Percentiles rank a stretch among this genome's conserved stretches.
Evolutionary conservation across 2,797 vertebrate genomes (phyloP).

Genomic region (Micrastur ruficollis): DNA sequence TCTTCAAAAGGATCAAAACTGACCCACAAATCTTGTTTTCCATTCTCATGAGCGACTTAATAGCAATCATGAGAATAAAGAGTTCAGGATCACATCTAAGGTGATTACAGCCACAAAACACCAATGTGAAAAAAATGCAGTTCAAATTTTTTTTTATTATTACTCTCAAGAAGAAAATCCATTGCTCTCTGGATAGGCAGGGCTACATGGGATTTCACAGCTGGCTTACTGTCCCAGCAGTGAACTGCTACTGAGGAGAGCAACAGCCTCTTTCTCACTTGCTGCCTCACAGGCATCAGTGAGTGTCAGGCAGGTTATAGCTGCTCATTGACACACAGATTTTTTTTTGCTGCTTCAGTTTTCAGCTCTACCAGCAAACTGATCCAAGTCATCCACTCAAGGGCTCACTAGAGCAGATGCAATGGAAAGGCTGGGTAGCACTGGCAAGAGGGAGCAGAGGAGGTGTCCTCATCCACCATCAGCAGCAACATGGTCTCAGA

Average conservation of each 20-base stretch:
- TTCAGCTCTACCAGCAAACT: neutral
- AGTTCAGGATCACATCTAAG: constrained; percentile 19
- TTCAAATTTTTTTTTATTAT: neutral
- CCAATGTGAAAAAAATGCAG: neutral
- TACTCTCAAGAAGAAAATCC: neutral
- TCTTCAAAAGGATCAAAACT: constrained; percentile 36
- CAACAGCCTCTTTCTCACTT: neutral
- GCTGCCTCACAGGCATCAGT: neutral
- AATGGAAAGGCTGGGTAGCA: neutral
- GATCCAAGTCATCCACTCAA: neutral
- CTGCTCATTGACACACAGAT: neutral
- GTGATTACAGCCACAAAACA: constrained; percentile 1
- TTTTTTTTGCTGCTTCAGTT: neutral
- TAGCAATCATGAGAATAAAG: constrained; percentile 11
- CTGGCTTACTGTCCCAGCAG: neutral
- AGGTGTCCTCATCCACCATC: neutral
- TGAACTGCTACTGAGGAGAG: neutral
- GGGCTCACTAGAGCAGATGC: neutral
- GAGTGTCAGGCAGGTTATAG: neutral
- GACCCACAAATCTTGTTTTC: constrained; percentile 44
- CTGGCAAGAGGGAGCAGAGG: neutral
- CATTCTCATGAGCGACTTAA: constrained; percentile 51
- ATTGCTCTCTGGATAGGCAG: neutral
- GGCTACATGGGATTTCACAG: neutral
- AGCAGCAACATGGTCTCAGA: neutral